Base-by-base conservation (phyloP, 2,113 vertebrate species). In the Clinocottus analis region DNA sequence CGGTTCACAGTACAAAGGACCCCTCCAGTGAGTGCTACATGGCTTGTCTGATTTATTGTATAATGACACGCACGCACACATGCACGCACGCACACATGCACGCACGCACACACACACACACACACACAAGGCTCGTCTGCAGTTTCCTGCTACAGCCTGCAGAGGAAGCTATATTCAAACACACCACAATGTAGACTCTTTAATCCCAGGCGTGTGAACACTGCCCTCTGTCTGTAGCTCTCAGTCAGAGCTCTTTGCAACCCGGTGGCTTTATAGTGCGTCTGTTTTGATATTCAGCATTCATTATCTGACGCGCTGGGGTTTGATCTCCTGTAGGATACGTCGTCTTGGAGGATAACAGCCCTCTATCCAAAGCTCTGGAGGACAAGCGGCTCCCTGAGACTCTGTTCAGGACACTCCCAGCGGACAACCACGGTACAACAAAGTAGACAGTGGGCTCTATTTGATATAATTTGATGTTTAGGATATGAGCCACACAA, bases 261-360 rank as follows among this genome's bases (percentile, higher is more conserved):
- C 14, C n/a, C 45, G 3, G 25, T 29, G 8, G 0, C 3, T 23
- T n/a, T n/a, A n/a, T 31, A 1, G 6, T 33, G 47, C 25, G n/a
- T 60, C 39, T 7, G 41, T 61, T 5, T 14, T 66, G 4, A 61
- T 70, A 62, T 63, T 69, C 3, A 29, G 3, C 17, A 58, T 35
- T 19, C 49, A 64, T 25, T 19, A 58, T 16, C 29, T 61, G 5
- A 73, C 37, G 23, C 10, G 7, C 45, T 39, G 29, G 2, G 85
- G 47, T 79, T 79, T 71, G 16, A 23, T 72, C 39, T 76, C 47
- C 33, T 71, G 31, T 31, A 96, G 95, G 91, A 83, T 95, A 93
- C 27, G 85, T 93, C 6, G 78, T 94, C 14, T 80, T 96, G 87
- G 95, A 96, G 85, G 94, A 95, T 56, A 96, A 96, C 89, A 86